Evolutionary conservation across 1,140 invertebrate species (phyloP).

Genomic region (Acromyrmex heyeri): DNA sequence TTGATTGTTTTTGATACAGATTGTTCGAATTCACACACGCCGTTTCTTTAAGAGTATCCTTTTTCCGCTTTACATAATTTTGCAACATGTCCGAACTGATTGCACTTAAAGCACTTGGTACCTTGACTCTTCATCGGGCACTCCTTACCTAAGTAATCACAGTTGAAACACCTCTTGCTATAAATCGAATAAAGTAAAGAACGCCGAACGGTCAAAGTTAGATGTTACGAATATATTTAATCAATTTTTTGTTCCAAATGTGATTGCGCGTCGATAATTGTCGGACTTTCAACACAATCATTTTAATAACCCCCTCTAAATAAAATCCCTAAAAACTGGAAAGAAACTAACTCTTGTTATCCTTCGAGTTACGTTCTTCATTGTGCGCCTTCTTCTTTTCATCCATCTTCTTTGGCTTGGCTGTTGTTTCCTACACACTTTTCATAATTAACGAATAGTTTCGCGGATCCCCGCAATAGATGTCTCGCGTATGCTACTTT

Average conservation of each 20-base stretch:
- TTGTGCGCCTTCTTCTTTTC: not conserved
- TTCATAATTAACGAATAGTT: slow-evolving; percentile 70
- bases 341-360: not conserved
- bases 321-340: too few relatives aligned
- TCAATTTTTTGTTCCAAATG: too few relatives aligned
- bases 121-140: not conserved
- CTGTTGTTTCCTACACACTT: slow-evolving; percentile 21
- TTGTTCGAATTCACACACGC: not conserved
- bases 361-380: too few relatives aligned
- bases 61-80: not conserved
- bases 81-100: not conserved
- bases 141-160: not conserved
- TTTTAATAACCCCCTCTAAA: too few relatives aligned
- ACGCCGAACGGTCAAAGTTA: too few relatives aligned
- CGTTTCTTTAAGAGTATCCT: not conserved
- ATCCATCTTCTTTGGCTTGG: not conserved
- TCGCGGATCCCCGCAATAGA: slow-evolving; percentile 66
- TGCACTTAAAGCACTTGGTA: not conserved
- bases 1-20: not conserved
- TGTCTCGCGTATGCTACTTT: slow-evolving; percentile 71
- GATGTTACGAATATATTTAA: too few relatives aligned
- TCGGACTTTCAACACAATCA: too few relatives aligned
- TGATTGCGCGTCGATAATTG: too few relatives aligned
- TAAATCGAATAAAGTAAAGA: too few relatives aligned
- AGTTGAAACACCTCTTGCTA: not conserved